phyloP scores from a whole-genome alignment of 2,797 vertebrate species.

The Chaenodraco wilsoni region DNA sequence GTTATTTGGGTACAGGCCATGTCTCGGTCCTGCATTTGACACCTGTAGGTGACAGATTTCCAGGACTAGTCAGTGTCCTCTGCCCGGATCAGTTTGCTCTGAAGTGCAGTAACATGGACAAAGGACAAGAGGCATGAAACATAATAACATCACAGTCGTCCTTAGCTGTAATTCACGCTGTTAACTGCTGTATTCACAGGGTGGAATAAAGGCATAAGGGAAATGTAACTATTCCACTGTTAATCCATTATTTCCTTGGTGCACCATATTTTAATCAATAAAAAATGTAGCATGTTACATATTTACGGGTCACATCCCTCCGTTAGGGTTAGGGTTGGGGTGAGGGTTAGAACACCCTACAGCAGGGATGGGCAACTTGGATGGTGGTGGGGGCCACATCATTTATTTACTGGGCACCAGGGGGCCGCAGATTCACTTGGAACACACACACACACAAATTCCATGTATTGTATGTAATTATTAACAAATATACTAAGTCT shows the following conservation, averaged over 20 bases:
- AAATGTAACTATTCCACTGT: background rate
- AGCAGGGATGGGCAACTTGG: too few relatives aligned
- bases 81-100: conserved; percentile 56
- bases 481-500: too few relatives aligned
- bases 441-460: too few relatives aligned
- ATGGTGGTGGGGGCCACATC: too few relatives aligned
- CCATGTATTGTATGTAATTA: too few relatives aligned
- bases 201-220: background rate
- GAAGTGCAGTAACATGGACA: conserved; percentile 18
- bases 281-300: too few relatives aligned
- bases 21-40: conserved; percentile 58
- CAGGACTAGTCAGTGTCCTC: conserved; percentile 44
- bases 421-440: too few relatives aligned
- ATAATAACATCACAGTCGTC: conserved; percentile 29
- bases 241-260: background rate
- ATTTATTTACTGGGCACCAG: too few relatives aligned
- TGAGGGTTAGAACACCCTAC: background rate
- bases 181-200: conserved; percentile 8
- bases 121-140: conserved; percentile 53
- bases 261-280: too few relatives aligned
- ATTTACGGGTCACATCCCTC: too few relatives aligned
- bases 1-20: conserved; percentile 47
- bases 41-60: conserved; percentile 68
- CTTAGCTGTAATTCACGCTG: conserved; percentile 18
- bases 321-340: too few relatives aligned